Evolutionary conservation across 1,140 invertebrate species (phyloP), one percentile per base, ranked within the genome.

Genomic region (Orius insidiosus): DNA sequence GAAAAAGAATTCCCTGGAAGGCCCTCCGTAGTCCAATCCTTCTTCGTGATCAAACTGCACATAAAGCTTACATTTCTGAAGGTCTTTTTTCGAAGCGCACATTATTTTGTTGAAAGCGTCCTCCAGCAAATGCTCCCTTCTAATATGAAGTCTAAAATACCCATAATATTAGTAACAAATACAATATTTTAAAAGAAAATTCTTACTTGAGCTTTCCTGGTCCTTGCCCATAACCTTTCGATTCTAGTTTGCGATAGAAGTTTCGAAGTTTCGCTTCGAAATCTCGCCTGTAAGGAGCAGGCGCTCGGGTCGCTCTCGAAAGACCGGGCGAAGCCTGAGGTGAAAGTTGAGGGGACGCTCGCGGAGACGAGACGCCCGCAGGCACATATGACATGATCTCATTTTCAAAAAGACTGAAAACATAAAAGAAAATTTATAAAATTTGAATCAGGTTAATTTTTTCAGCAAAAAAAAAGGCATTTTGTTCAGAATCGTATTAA

Each of bases 371-470:
- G 9, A 49, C 49, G 18, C 49, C 47, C 19, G 46, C 39, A 51
- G 89, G 89, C 57, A 94, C 84, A 66, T 93, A 94, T 46, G 86
- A 90, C 88, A 94, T 94, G 58, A 96, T 94, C 71, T 96, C 90
- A 72, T 94, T 85, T 63, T 96, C 89, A 70, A 94, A 95, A 55
- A 94, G 74, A 71, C 88, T 93, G 71, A 52, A 58, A 54, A 59
- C 57, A 58, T 44, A 24, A 24, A 24, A 4, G 3, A n/a, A n/a
- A n/a, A n/a, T n/a, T 24, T 24, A 24, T 3, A 24, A 24, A 24
- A 24, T 3, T 24, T 24, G 24, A 7, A 24, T 24, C 3, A 24
- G 24, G 24, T 24, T 24, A 7, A 24, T 24, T 24, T 24, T 24
- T 24, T n/a, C n/a, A n/a, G n/a, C n/a, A n/a, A n/a, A n/a, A n/a